phyloP scores from a whole-genome alignment of 2,888 invertebrate species.

The Odontothrips loti region DNA sequence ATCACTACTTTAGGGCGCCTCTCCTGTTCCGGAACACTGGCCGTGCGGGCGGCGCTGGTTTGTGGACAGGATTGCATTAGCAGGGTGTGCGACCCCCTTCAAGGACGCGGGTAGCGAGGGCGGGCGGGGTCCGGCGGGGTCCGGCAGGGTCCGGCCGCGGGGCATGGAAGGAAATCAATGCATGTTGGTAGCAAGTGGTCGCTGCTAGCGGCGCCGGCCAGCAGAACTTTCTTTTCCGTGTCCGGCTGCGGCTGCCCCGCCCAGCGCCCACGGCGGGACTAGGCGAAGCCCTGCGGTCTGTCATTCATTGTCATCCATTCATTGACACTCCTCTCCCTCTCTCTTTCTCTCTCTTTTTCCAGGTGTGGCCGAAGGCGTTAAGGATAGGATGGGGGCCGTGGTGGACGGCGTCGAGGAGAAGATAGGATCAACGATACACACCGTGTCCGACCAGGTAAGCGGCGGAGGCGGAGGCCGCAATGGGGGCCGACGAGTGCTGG shows the following conservation, averaged over 20 bases:
- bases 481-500: too few relatives aligned
- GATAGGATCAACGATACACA: background rate
- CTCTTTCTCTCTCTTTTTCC: background rate
- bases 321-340: background rate
- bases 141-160: background rate
- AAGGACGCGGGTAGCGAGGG: background rate
- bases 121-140: background rate
- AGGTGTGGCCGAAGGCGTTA: background rate
- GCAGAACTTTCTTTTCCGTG: background rate
- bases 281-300: background rate
- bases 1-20: too few relatives aligned
- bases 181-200: background rate
- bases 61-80: background rate
- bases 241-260: background rate
- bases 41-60: background rate
- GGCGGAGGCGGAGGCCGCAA: too few relatives aligned
- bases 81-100: background rate
- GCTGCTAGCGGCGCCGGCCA: background rate
- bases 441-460: background rate
- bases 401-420: constrained; percentile 2
- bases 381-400: background rate
- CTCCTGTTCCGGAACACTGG: background rate
- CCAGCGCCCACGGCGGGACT: background rate
- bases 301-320: background rate
- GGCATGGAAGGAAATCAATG: background rate